These are phyloP conservation scores for Argyrosomus regius DNA, from an alignment of 2,797 vertebrate genomes.

Conservation along the genomic window DNA sequence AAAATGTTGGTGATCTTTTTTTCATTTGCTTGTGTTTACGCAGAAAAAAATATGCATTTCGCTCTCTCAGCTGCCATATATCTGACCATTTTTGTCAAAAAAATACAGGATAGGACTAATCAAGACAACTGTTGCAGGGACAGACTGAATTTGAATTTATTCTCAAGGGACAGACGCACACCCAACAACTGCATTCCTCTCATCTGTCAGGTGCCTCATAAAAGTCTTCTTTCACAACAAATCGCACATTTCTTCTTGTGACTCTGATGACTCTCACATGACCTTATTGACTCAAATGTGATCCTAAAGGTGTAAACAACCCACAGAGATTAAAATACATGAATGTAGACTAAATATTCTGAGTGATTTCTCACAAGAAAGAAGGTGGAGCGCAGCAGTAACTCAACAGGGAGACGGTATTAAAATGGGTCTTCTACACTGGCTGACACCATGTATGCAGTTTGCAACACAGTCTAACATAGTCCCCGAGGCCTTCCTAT, in stretches of 20 bases:
- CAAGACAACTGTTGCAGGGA: not conserved
- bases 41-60: not conserved
- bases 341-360: constrained; percentile 9
- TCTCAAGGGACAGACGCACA: not conserved
- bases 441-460: constrained; percentile 49
- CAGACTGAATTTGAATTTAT: not conserved
- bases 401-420: constrained; percentile 36
- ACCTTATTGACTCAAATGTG: constrained; percentile 32
- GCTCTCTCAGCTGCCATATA: not conserved
- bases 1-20: not conserved
- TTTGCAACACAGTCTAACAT: constrained; percentile 39
- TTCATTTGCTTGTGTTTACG: not conserved
- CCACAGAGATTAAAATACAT: constrained; percentile 10
- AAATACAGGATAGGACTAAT: not conserved
- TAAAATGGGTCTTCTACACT: constrained; percentile 23
- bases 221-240: constrained; percentile 30
- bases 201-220: not conserved
- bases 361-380: constrained; percentile 4
- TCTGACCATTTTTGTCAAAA: not conserved
- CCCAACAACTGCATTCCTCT: not conserved
- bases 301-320: constrained; percentile 21
- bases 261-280: constrained; percentile 8
- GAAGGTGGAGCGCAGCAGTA: constrained; percentile 21
- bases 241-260: constrained; percentile 16
- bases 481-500: constrained; percentile 60